Conservation (phyloP, 2,888 invertebrate genomes). For the Acrobasis repandana region DNA sequence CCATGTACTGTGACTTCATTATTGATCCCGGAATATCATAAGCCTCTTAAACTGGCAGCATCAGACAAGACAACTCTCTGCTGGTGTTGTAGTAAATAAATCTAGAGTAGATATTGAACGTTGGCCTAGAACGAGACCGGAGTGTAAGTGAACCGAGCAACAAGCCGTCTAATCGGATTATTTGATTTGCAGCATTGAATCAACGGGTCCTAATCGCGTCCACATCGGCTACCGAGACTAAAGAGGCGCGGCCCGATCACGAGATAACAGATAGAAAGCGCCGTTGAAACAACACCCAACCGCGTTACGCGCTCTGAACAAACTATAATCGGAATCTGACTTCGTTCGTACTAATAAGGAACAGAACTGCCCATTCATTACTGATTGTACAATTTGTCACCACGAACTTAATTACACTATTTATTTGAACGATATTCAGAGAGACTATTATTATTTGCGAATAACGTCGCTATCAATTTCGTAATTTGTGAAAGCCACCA, state of each 20-base stretch:
- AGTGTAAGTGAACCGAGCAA: constrained; percentile 45
- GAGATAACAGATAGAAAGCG: constrained; percentile 77
- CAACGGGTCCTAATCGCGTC: constrained; percentile 56
- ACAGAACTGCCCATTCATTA: constrained; percentile 16
- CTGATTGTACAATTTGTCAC: not conserved
- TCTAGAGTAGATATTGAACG: constrained; percentile 28
- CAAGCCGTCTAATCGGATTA: constrained; percentile 58
- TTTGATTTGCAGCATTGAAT: constrained; percentile 61
- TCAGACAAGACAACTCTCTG: constrained; percentile 30
- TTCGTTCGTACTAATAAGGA: constrained; percentile 42
- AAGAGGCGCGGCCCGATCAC: constrained; percentile 58
- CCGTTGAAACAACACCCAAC: constrained; percentile 66
- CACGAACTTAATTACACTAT: too few species aligned
- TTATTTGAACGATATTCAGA: not conserved
- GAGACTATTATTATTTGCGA: not conserved
- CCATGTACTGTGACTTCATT: constrained; percentile 48
- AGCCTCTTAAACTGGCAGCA: constrained; percentile 27
- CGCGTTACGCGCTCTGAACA: constrained; percentile 73
- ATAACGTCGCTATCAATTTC: too few species aligned
- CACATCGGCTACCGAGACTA: constrained; percentile 64
- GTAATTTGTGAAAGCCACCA: too few species aligned
- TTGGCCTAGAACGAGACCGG: constrained; percentile 48
- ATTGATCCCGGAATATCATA: not conserved
- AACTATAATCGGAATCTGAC: constrained; percentile 52
- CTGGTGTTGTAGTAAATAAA: constrained; percentile 30